phyloP scores from a whole-genome alignment of 2,113 vertebrate species.

The Amblyornis subalaris region DNA sequence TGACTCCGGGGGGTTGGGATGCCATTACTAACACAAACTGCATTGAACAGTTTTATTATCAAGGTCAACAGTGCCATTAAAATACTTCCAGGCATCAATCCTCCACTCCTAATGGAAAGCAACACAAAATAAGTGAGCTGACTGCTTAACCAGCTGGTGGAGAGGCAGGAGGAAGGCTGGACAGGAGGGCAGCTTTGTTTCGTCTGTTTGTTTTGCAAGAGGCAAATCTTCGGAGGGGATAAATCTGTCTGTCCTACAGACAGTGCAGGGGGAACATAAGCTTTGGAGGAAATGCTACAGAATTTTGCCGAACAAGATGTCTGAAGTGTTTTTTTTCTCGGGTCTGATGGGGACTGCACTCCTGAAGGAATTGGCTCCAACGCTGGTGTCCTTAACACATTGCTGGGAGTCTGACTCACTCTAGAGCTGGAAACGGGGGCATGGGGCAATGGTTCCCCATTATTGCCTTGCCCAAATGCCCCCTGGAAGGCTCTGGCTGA shows the following conservation, averaged over 20 bases:
- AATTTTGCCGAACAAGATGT: background rate
- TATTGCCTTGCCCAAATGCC: background rate
- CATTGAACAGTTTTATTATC: conserved; percentile 41
- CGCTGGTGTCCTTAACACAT: background rate
- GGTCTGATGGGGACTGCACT: background rate
- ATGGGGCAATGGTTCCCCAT: background rate
- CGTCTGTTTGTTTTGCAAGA: background rate
- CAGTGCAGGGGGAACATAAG: background rate
- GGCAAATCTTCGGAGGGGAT: background rate
- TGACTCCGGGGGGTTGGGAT: background rate
- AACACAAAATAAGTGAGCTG: conserved; percentile 49
- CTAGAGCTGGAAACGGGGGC: background rate
- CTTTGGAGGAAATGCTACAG: background rate
- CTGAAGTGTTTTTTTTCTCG: background rate
- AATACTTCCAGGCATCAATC: conserved; percentile 30
- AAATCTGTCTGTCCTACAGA: background rate
- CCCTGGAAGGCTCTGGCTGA: background rate
- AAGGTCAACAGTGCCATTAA: conserved; percentile 40
- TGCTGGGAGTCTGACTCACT: background rate
- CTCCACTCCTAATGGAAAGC: conserved; percentile 17
- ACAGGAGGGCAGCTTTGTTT: background rate
- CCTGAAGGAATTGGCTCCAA: background rate
- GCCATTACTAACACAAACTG: background rate
- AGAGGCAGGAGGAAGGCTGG: background rate
- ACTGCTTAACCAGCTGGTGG: background rate